Conservation (phyloP, 2,797 vertebrate species). For the Chloroceryle amazona region DNA sequence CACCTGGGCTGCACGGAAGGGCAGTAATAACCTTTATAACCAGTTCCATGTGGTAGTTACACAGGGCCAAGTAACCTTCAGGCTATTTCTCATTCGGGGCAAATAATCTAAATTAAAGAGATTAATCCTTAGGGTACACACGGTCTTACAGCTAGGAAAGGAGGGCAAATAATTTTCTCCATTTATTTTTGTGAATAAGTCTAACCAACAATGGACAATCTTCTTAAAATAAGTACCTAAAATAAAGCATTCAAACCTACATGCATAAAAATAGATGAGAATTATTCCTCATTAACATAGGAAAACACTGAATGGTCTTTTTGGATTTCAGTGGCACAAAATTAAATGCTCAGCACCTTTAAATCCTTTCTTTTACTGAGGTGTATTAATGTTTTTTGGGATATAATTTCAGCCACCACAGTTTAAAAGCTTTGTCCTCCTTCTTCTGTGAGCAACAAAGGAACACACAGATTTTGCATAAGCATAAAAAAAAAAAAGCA, state of each 20-base stretch:
- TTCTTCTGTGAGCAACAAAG: not conserved
- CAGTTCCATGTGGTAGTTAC: conserved; percentile 3
- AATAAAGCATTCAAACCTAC: not conserved
- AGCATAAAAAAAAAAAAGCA: not conserved
- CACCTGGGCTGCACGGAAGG: conserved; percentile 25
- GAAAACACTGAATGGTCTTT: not conserved
- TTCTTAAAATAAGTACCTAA: conserved; percentile 13
- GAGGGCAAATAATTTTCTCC: not conserved
- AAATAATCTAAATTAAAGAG: conserved; percentile 53
- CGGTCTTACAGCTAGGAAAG: not conserved
- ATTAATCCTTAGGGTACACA: conserved; percentile 46
- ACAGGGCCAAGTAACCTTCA: conserved; percentile 19
- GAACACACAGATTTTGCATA: not conserved
- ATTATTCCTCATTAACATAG: not conserved
- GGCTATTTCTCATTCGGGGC: conserved; percentile 31
- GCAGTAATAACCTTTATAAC: conserved; percentile 16
- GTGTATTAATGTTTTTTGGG: not conserved
- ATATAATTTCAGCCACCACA: not conserved
- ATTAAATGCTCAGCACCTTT: not conserved
- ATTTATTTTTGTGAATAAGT: conserved; percentile 30
- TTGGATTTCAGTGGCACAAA: not conserved
- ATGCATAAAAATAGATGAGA: not conserved
- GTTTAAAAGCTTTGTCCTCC: not conserved
- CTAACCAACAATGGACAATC: not conserved
- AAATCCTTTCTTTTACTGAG: not conserved